Conservation (phyloP, 1,140 invertebrate species). For the Plectrocnemia conspersa region DNA sequence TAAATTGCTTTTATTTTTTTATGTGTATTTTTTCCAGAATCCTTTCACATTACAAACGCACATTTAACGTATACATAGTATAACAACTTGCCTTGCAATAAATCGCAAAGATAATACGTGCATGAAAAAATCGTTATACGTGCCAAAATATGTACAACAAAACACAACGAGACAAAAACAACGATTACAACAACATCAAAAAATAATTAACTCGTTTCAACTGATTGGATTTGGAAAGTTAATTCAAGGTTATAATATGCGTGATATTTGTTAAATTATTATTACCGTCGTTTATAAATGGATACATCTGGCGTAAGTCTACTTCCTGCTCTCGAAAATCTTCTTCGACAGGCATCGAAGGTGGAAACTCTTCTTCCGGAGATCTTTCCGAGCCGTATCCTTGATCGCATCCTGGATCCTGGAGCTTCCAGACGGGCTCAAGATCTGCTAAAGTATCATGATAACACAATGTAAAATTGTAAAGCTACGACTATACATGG, state of each 20-base stretch:
- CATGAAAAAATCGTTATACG: too few species aligned
- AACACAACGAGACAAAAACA: not conserved
- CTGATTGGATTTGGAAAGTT: not conserved
- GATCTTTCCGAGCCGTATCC: conserved; percentile 74
- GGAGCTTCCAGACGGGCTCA: conserved; percentile 50
- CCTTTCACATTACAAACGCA: too few species aligned
- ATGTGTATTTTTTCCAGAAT: too few species aligned
- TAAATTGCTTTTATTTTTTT: too few species aligned
- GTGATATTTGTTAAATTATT: conserved; percentile 3
- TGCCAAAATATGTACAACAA: too few species aligned
- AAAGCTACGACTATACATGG: too few species aligned
- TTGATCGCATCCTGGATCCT: conserved; percentile 64
- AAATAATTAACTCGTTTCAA: not conserved
- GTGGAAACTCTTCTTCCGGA: conserved; percentile 68
- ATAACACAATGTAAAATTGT: conserved; percentile 1
- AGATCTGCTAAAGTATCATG: conserved; percentile 21
- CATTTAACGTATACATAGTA: too few species aligned
- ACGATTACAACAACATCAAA: not conserved
- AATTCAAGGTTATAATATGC: too few species aligned
- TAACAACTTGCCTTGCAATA: too few species aligned
- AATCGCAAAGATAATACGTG: too few species aligned
- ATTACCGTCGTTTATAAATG: conserved; percentile 61
- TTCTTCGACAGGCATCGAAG: conserved; percentile 55
- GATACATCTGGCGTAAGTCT: conserved; percentile 54
- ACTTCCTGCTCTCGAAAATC: conserved; percentile 48